Base-by-base conservation (phyloP, 1,140 invertebrate genomes). In the Drosophila pseudoobscura region DNA sequence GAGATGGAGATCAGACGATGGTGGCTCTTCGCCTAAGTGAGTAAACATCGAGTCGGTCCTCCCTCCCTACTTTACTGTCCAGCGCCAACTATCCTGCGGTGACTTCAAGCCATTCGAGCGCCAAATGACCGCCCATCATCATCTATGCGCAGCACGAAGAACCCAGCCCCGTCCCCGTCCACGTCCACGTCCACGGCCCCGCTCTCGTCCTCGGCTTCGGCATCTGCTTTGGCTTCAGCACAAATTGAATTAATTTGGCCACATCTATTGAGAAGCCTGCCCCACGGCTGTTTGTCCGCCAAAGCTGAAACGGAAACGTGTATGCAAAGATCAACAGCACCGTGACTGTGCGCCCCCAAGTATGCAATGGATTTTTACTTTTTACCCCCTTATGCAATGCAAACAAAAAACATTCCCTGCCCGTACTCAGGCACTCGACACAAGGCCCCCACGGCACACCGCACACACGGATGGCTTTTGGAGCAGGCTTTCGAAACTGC, bases 211-310 rank as follows among this genome's bases (percentile, higher is more conserved):
- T 11, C 9, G 9, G 9, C 31, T 9, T 11, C 8, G 8, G 8
- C 31, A 9, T 35, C 9, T 3, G 31, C 31, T 35, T 57, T 46
- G 56, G 29, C 57, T 71, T 20, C 35, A 51, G 46, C 50, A 47
- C 47, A 85, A 77, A 85, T 75, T 87, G 73, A 80, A 87, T 85
- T 85, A 80, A 87, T 85, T 85, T 80, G 52, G 55, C 50, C 61
- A 47, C 54, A 56, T 55, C 44, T 59, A 54, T 41, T 59, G 46
- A 52, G 49, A 35, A 50, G 53, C 47, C 55, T n/a, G 24, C 51
- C 49, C 17, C 2, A n/a, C 44, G 26, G 31, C 22, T 43, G 39
- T 51, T 70, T 52, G 43, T 13, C 31, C 44, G 17, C n/a, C 11
- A 15, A 6, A 31, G 24, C 17, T 53, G 51, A 15, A 49, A 39